Base-by-base conservation (phyloP, 2,888 invertebrate genomes). In the Norana najaformis region DNA sequence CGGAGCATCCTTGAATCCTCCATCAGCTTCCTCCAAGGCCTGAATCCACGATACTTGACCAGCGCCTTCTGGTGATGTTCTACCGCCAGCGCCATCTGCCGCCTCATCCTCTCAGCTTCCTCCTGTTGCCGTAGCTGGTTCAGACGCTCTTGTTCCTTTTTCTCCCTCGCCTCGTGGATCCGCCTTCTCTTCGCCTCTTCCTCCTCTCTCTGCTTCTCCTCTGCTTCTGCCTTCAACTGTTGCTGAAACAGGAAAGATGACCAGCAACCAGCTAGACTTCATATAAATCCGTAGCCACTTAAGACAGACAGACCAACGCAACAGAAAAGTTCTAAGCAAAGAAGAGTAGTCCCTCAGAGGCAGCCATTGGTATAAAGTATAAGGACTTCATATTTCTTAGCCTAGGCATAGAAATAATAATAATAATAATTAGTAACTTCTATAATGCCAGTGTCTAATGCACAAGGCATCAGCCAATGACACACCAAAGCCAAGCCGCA, bases 131-230 rank as follows among this genome's bases (percentile, higher is more conserved):
- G 35, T 35, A 85, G 35, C 85, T 85, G 85, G n/a, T 85, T 85
- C 85, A 6, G 0, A 11, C 85, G 85, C 89, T 94, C 94, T n/a
- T 93, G 91, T 90, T 93, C 90, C 91, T 94, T 94, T 91, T 93
- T 94, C 91, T 94, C 94, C 89, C 93, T 93, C 90, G 92, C 93
- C 13, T 93, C 93, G 85, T 93, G 93, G 14, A 92, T 90, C 90
- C 91, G 92, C 1, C 91, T 91, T 91, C 91, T 92, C 91, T 94
- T 94, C 90, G 94, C 94, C 90, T 93, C 93, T 90, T 93, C 94
- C n/a, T 93, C 92, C 88, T 93, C 92, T 90, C 90, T 91, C 89
- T 91, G 91, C 53, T 92, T 92, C 89, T 93, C 93, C 89, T 93
- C 94, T 88, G 93, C 94, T 88, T 93, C 93, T 36, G 92, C 93